Evolutionary conservation across 2,113 vertebrate species (phyloP), one percentile per base, ranked within the genome.

Genomic region (Sander vitreus): DNA sequence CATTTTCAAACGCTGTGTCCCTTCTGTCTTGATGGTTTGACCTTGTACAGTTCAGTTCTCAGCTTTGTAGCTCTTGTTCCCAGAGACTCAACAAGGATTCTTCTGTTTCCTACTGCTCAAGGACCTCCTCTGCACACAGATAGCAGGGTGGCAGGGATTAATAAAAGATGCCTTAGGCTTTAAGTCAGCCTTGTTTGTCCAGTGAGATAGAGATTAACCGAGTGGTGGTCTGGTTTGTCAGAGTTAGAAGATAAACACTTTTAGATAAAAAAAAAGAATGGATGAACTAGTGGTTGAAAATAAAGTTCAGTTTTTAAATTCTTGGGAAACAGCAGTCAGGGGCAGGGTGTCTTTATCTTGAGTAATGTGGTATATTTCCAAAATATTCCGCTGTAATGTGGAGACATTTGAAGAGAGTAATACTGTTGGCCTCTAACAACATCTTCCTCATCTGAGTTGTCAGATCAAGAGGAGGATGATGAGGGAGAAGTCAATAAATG

Each of bases 51-150:
- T 73, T 78, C 54, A 73, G 19, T 72, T 71, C 4, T 78, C 45
- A 59, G 68, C 30, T 64, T 18, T 78, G 68, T 13, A 60, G 75
- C 64, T 78, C 16, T 87, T 63, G 30, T 77, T 84, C 78, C 47
- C 45, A 85, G 60, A 93, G 83, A 93, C 87, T 27, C 71, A 85
- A 90, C 86, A 90, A 77, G 8, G 27, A 63, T 83, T 85, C 45
- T 50, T 81, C 30, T 85, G 58, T 89, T 86, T 84, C 36, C 30
- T 72, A 7, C 64, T 30, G 21, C 67, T 80, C 75, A 91, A 89
- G 89, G 91, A 81, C 89, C 68, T 9, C 36, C 15, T 23, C 30
- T 59, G 47, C 72, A 43, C 14, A 59, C 77, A 81, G 77, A 84
- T 60, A 76, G 70, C 53, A 70, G 23, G 33, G 21, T 30, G 45